Evolutionary conservation across 2,113 vertebrate species (phyloP).

Genomic region (Cheilinus undulatus): DNA sequence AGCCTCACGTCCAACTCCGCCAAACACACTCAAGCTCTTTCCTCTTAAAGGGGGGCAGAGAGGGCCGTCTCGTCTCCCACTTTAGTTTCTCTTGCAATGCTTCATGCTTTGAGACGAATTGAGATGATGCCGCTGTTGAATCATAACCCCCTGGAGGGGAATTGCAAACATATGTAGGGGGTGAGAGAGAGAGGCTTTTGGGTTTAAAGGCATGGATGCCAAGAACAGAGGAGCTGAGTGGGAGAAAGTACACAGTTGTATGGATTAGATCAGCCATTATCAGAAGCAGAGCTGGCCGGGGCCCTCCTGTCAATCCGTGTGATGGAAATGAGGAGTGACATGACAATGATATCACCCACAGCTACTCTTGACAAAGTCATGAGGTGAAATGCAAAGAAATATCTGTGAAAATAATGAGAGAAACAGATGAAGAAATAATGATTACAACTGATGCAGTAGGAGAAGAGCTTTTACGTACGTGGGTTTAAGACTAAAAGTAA

Average conservation of each 20-base stretch:
- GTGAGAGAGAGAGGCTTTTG: conserved; percentile 64
- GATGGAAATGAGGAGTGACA: conserved; percentile 71
- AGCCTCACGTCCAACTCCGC: conserved; percentile 73
- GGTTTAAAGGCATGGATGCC: conserved; percentile 70
- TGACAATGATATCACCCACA: conserved; percentile 74
- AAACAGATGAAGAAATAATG: conserved; percentile 64
- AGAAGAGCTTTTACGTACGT: conserved; percentile 30
- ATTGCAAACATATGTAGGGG: conserved; percentile 84
- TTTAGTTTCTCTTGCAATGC: conserved; percentile 73
- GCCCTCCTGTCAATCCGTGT: conserved; percentile 64
- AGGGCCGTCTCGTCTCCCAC: conserved; percentile 69
- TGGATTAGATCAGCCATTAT: conserved; percentile 80
- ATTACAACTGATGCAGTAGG: conserved; percentile 44
- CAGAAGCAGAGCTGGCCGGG: conserved; percentile 70
- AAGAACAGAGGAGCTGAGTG: conserved; percentile 74
- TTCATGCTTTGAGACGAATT: conserved; percentile 79
- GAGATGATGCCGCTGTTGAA: conserved; percentile 80
- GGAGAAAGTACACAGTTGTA: conserved; percentile 75
- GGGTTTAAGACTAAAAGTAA: conserved; percentile 16
- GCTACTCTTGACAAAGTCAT: conserved; percentile 61
- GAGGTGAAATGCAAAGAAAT: conserved; percentile 58
- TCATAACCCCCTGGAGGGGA: conserved; percentile 79
- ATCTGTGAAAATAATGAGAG: conserved; percentile 54
- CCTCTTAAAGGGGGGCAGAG: conserved; percentile 66
- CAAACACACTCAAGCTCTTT: conserved; percentile 75